Conservation (phyloP, 2,113 vertebrate genomes). For the Oceanodroma tethys region DNA sequence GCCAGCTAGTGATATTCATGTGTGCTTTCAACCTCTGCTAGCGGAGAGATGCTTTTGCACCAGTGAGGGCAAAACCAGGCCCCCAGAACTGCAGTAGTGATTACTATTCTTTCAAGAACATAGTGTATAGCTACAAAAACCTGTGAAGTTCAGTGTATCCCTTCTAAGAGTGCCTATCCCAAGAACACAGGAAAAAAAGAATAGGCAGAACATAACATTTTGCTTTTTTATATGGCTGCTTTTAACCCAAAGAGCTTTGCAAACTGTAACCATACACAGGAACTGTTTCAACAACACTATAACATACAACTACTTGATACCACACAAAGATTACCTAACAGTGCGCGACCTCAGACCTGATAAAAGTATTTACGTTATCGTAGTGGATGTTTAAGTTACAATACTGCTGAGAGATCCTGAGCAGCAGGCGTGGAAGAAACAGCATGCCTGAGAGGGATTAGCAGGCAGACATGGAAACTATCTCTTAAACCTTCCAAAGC, state of each 20-base stretch:
- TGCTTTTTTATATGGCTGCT: not conserved
- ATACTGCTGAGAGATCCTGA: not conserved
- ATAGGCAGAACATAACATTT: not conserved
- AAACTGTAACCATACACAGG: not conserved
- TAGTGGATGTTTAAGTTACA: not conserved
- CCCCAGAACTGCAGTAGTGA: not conserved
- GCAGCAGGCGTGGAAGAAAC: not conserved
- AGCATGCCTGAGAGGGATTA: not conserved
- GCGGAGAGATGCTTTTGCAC: not conserved
- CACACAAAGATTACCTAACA: not conserved
- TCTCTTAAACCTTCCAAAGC: not conserved
- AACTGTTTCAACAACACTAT: not conserved
- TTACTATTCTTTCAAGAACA: not conserved
- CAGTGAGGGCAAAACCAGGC: not conserved
- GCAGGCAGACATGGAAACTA: not conserved
- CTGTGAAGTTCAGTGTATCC: slow-evolving; percentile 45
- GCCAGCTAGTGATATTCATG: not conserved
- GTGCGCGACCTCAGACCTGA: not conserved
- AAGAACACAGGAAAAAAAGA: not conserved
- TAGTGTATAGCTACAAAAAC: not conserved
- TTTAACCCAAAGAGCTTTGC: not conserved
- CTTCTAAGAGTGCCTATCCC: slow-evolving; percentile 37
- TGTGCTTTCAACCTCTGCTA: not conserved
- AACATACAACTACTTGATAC: not conserved
- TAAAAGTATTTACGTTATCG: not conserved